phyloP scores from a whole-genome alignment of 2,797 vertebrate species.

The Sebastes hubbsi region DNA sequence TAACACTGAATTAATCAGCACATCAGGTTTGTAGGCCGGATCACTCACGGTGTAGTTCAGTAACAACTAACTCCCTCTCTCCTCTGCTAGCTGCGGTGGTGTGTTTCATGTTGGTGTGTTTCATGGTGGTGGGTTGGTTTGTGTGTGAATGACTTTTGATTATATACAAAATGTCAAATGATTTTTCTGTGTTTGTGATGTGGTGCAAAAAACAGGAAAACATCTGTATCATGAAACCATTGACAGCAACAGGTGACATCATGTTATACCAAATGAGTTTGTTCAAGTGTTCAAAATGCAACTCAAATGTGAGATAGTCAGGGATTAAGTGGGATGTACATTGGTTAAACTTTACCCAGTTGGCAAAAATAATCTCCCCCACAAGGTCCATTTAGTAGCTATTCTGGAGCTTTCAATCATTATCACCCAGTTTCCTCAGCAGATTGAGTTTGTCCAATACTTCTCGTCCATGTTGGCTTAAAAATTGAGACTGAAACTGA shows the following conservation, averaged over 20 bases:
- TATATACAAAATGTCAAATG: slow-evolving; percentile 6
- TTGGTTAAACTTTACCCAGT: not conserved
- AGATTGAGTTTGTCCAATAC: not conserved
- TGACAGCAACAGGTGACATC: not conserved
- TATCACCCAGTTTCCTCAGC: not conserved
- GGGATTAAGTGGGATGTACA: not conserved
- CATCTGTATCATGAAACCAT: slow-evolving; percentile 76
- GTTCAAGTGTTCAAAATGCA: not conserved
- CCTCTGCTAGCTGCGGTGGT: slow-evolving; percentile 28
- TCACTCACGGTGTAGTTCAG: slow-evolving; percentile 72
- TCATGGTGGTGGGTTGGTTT: slow-evolving; percentile 55
- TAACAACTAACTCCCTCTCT: slow-evolving; percentile 81
- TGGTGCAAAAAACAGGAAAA: slow-evolving; percentile 31
- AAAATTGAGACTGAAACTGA: not conserved
- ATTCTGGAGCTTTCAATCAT: not conserved
- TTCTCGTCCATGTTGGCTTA: not conserved
- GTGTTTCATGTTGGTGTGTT: slow-evolving; percentile 38
- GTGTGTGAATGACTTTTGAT: slow-evolving; percentile 23
- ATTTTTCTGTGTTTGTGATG: slow-evolving; percentile 23
- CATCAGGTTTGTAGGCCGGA: slow-evolving; percentile 43
- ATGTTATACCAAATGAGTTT: not conserved
- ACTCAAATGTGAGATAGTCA: not conserved
- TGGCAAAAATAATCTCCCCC: not conserved
- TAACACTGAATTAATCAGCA: slow-evolving; percentile 74
- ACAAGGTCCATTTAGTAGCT: not conserved